phyloP scores from a whole-genome alignment of 2,797 vertebrate genomes.

The Protonibea diacanthus region DNA sequence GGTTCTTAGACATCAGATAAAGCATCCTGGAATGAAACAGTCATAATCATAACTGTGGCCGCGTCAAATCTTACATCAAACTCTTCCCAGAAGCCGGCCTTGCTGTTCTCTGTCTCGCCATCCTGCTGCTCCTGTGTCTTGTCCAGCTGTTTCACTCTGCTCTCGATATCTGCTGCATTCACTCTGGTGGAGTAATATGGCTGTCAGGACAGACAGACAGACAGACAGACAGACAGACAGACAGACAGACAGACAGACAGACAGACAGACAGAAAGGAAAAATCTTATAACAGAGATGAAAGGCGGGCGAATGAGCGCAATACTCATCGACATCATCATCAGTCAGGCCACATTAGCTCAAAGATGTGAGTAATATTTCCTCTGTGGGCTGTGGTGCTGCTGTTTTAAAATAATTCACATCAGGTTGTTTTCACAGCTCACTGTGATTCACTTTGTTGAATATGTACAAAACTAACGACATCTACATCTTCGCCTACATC shows the following conservation, averaged over 20 bases:
- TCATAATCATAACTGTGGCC: neutral
- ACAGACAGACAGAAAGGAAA: slow-evolving; percentile 3
- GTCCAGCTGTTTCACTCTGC: slow-evolving; percentile 91
- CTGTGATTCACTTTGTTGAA: neutral
- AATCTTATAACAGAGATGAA: slow-evolving; percentile 31
- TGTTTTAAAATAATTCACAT: slow-evolving; percentile 8
- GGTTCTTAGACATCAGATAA: neutral
- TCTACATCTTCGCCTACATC: too few species aligned
- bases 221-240: neutral
- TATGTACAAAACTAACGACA: neutral
- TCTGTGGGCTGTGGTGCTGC: slow-evolving; percentile 17
- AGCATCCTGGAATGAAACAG: neutral
- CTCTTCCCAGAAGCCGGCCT: slow-evolving; percentile 99
- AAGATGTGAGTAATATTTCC: slow-evolving; percentile 56
- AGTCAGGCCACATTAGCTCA: neutral
- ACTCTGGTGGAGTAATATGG: slow-evolving; percentile 94
- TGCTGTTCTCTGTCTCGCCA: slow-evolving; percentile 83
- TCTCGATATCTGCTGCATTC: slow-evolving; percentile 95
- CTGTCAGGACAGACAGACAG: slow-evolving; percentile 73
- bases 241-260: neutral
- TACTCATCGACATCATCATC: neutral
- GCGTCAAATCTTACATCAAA: slow-evolving; percentile 90
- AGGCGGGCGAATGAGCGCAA: slow-evolving; percentile 16
- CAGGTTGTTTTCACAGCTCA: neutral
- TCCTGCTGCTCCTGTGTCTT: slow-evolving; percentile 81